These are phyloP conservation scores for Drosophila maculinotata DNA, from an alignment of 2,888 invertebrate species.

Conservation along the genomic window DNA sequence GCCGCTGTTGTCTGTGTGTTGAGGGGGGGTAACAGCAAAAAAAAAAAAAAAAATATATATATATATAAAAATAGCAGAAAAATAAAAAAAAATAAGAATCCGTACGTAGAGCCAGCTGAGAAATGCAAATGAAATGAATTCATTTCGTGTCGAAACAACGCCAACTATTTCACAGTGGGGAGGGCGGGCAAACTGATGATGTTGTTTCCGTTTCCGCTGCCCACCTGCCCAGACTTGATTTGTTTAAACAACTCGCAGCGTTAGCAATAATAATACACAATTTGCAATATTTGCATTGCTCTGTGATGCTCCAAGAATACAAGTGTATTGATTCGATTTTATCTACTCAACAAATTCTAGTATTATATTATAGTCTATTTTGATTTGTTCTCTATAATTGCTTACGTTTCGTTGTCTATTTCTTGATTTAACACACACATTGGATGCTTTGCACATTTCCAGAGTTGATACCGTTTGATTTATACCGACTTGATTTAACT, in stretches of 20 bases:
- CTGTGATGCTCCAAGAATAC: conserved; percentile 8
- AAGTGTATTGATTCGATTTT: neutral
- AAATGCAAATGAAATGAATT: conserved; percentile 66
- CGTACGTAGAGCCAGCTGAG: neutral
- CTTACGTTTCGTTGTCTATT: neutral
- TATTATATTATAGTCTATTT: neutral
- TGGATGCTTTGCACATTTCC: too few species aligned
- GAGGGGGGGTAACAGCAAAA: neutral
- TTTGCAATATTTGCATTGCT: conserved; percentile 20
- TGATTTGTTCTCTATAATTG: neutral
- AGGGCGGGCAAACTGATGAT: conserved; percentile 44
- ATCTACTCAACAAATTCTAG: neutral
- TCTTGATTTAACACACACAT: too few species aligned
- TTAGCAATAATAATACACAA: conserved; percentile 42
- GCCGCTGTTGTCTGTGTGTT: conserved; percentile 6
- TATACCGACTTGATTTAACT: too few species aligned
- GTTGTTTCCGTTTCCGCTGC: conserved; percentile 55
- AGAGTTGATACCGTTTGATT: too few species aligned
- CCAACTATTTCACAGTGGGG: conserved; percentile 18
- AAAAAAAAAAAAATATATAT: too few species aligned
- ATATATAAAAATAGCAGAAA: too few species aligned
- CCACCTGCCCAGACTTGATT: conserved; percentile 42
- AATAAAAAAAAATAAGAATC: too few species aligned
- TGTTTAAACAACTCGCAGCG: conserved; percentile 43
- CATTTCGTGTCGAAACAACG: conserved; percentile 44